Conservation (phyloP, 1,140 invertebrate genomes). For the Drosophila orena region DNA sequence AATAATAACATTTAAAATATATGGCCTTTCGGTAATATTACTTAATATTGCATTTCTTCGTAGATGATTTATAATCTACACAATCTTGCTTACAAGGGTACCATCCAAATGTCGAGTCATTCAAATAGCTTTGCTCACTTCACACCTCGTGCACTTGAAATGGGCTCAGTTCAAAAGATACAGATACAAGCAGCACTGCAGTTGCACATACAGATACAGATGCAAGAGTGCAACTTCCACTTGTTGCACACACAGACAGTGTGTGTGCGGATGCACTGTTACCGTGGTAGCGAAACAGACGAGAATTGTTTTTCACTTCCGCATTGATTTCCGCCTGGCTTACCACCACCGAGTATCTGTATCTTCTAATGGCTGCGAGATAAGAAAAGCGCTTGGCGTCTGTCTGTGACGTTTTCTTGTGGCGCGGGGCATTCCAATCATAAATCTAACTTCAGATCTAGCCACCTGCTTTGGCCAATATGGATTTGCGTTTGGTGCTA, state of each 20-base stretch:
- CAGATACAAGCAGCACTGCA: constrained; percentile 2
- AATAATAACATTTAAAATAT: not conserved
- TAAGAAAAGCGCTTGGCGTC: constrained; percentile 23
- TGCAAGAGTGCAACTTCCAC: constrained; percentile 21
- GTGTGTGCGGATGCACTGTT: not conserved
- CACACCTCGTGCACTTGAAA: constrained; percentile 23
- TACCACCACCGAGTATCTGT: constrained; percentile 3
- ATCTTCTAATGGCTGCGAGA: constrained; percentile 23
- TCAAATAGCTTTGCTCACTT: constrained; percentile 17
- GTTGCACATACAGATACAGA: constrained; percentile 7
- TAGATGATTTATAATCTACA: too few relatives aligned
- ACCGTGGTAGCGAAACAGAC: constrained; percentile 21
- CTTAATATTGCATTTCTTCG: not conserved
- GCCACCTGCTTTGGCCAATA: constrained; percentile 35
- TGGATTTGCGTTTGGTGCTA: constrained; percentile 34
- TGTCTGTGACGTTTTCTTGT: constrained; percentile 37
- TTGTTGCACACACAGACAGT: constrained; percentile 23
- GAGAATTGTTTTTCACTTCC: constrained; percentile 36
- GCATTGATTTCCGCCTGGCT: constrained; percentile 36
- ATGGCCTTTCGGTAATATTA: not conserved
- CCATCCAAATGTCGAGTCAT: constrained; percentile 5
- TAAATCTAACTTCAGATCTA: constrained; percentile 63
- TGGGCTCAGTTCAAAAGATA: constrained; percentile 9
- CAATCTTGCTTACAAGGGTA: constrained; percentile 7
- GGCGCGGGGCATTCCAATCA: constrained; percentile 44